Evolutionary conservation across 2,888 invertebrate species (phyloP).

Genomic region (Dynastes hyllus): DNA sequence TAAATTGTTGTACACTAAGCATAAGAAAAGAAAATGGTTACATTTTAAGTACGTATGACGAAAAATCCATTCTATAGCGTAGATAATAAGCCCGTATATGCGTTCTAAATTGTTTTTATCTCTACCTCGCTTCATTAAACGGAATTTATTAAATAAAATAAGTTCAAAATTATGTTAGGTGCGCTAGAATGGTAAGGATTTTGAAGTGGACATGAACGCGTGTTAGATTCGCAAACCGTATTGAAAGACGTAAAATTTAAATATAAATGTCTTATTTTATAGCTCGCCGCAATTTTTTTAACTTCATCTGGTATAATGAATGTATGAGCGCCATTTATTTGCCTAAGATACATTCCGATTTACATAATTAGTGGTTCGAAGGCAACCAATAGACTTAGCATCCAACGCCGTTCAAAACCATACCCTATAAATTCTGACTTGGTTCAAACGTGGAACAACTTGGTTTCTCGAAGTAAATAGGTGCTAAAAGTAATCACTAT

Average conservation of each 20-base stretch:
- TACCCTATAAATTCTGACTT: too few relatives aligned
- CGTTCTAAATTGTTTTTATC: slow-evolving; percentile 1
- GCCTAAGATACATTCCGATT: not conserved
- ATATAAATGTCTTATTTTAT: slow-evolving; percentile 43
- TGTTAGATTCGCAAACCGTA: not conserved
- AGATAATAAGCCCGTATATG: not conserved
- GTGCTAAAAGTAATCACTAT: too few relatives aligned
- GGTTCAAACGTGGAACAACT: too few relatives aligned
- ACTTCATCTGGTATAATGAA: slow-evolving; percentile 16
- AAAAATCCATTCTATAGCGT: not conserved
- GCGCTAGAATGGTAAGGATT: not conserved
- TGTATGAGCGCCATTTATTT: not conserved
- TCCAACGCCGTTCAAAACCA: not conserved
- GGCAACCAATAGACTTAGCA: not conserved
- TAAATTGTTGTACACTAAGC: not conserved
- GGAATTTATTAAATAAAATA: slow-evolving; percentile 20
- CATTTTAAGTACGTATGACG: slow-evolving; percentile 5
- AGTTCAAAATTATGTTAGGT: not conserved
- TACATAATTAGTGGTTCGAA: slow-evolving; percentile 6
- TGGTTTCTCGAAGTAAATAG: too few relatives aligned
- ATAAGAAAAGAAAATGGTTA: slow-evolving; percentile 1
- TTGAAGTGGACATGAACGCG: not conserved
- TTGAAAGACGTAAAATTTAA: slow-evolving; percentile 23
- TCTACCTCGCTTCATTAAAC: slow-evolving; percentile 14
- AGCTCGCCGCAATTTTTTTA: not conserved